Evolutionary conservation across 2,888 invertebrate genomes (phyloP), one percentile per base, ranked within the genome.

Genomic region (Deilephila elpenor): DNA sequence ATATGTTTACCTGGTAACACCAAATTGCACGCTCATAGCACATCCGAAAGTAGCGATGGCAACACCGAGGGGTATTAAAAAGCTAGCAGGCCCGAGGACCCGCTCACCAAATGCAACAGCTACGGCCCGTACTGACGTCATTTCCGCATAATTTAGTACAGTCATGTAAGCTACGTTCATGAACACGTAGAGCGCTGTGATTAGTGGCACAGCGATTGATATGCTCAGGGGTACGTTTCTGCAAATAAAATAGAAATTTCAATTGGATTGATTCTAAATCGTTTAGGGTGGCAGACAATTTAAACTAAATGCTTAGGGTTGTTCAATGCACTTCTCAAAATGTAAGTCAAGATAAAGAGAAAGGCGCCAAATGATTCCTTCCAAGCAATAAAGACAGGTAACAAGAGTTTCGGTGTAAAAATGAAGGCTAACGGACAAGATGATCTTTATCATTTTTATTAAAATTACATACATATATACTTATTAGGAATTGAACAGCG

Each of bases 81-180:
- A 96, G 56, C 96, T 93, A 73, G 96, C 94, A 0, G 95, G 91
- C 0, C 97, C 97, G 1, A 97, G 87, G 0, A 97, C 96, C 25
- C 95, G 89, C 70, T 95, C 93, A 0, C 97, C 97, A 87, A 97
- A 97, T 0, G 95, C 91, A n/a, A 98, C 97, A 0, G 98, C 98
- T 0, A 98, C 98, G 0, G 98, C 98, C 0, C 96, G 95, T 0
- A 97, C 96, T 5, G 94, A 93, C 19, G 96, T 93, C 95, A 98
- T 96, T 85, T 98, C 97, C 0, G 95, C 91, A 72, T 96, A 95
- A 3, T 96, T 96, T 79, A 98, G 90, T 5, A 97, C 97, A 0
- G 97, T 96, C 96, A 98, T 97, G 89, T 98, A 98, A n/a, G 98
- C 97, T 20, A 98, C 95, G 85, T 98, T 98, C 96, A 98, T 97